Conservation (phyloP, 2,797 vertebrate species). For the Sebastes hubbsi region DNA sequence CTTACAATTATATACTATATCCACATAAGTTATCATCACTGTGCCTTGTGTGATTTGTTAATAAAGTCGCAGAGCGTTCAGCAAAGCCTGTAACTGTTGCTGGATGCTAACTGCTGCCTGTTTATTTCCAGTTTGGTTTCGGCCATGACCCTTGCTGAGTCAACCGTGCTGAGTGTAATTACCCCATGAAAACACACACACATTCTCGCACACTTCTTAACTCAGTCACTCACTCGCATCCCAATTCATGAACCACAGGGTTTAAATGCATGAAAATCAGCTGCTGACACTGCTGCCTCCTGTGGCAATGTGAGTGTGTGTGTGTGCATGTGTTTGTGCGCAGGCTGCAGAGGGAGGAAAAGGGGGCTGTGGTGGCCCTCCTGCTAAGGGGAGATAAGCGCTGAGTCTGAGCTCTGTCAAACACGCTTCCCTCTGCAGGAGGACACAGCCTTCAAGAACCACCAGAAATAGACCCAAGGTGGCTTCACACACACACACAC, state of each 20-base stretch:
- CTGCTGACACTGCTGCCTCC: constrained; percentile 57
- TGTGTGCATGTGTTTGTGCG: constrained; percentile 19
- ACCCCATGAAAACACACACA: constrained; percentile 29
- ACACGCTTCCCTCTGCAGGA: constrained; percentile 48
- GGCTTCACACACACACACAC: constrained; percentile 1
- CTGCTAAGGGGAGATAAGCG: constrained; percentile 73
- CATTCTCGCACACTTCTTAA: constrained; percentile 4
- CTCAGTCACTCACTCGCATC: constrained; percentile 33
- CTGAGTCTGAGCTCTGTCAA: constrained; percentile 50
- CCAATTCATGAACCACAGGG: constrained; percentile 27
- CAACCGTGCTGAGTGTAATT: constrained; percentile 11
- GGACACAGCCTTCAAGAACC: constrained; percentile 58
- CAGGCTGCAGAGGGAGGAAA: constrained; percentile 20
- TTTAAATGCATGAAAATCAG: constrained; percentile 66
- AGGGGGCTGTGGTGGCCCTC: constrained; percentile 51
- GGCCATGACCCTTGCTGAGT: constrained; percentile 34
- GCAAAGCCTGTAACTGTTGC: constrained; percentile 6
- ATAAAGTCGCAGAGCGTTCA: constrained; percentile 1
- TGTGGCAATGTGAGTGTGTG: constrained; percentile 24
- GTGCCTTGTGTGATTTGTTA: constrained; percentile 10
- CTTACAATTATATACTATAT: constrained; percentile 30
- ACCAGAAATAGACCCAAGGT: constrained; percentile 57
- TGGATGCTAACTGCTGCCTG: constrained; percentile 8
- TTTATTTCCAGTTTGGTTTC: constrained; percentile 38
- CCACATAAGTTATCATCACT: constrained; percentile 21